phyloP scores from a whole-genome alignment of 92 coral and sea anemone genomes.

The Muricea muricata region DNA sequence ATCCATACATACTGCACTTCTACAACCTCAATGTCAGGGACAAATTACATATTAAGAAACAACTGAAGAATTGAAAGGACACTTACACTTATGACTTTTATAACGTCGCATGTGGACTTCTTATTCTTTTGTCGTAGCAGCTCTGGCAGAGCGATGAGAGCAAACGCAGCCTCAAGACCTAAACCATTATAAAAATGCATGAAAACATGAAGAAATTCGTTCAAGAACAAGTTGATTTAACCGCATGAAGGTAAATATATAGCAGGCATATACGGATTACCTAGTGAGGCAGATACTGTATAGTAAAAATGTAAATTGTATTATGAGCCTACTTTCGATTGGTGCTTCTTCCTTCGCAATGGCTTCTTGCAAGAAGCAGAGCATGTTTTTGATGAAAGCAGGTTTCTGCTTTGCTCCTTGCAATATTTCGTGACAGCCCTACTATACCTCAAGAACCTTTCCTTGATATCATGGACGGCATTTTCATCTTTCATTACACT shows the following conservation, averaged over 20 bases:
- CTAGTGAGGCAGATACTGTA: too few species aligned
- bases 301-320: too few species aligned
- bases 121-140: background rate
- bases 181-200: background rate
- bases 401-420: background rate
- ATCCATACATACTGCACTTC: background rate
- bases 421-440: slow-evolving; percentile 10
- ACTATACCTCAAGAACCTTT: background rate
- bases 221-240: background rate
- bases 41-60: too few species aligned
- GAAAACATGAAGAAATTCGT: background rate
- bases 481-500: background rate
- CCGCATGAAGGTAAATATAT: background rate
- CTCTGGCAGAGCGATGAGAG: background rate
- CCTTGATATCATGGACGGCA: background rate
- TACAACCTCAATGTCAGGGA: background rate
- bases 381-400: slow-evolving; percentile 4
- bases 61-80: background rate
- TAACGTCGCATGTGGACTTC: background rate
- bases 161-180: background rate
- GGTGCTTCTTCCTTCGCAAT: slow-evolving; percentile 1
- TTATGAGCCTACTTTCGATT: background rate
- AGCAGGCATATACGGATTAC: too few species aligned
- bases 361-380: background rate
- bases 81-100: background rate